Base-by-base conservation (phyloP, 2,888 invertebrate species). In the Watsonalla cultraria region DNA sequence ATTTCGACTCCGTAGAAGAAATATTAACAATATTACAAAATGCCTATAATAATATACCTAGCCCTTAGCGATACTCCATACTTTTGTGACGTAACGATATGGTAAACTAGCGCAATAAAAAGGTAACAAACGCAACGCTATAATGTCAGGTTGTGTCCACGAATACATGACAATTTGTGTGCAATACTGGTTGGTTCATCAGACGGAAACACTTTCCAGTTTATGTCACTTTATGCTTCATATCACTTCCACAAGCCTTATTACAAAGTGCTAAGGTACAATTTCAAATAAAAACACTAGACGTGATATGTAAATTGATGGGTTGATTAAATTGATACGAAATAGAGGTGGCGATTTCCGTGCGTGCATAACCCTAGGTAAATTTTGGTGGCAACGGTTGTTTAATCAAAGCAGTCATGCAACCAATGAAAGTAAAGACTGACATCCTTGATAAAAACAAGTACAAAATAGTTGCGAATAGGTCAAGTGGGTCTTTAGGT, bases 151-250 rank as follows among this genome's bases (percentile, higher is more conserved):
- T 55, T 62, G 65, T 63, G 15, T 49, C 37, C 49, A 64, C 58
- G 61, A 61, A 71, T 66, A 67, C 69, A 70, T 72, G 66, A 66
- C 76, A 76, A 81, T 80, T 80, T 76, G 70, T 72, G 70, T 73
- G 82, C 79, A 79, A 80, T 63, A 76, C 71, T 64, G 24, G 64
- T 80, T 80, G 68, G 78, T 74, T 72, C 77, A 78, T 75, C 76
- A 65, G 65, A 56, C 78, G 85, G 84, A 84, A 86, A 75, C 77
- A 75, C 82, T 84, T 86, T 86, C 85, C 82, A 84, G 71, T 84
- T 77, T 78, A 80, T 82, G 80, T 79, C 79, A 84, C 74, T 76
- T 69, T 78, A 71, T 72, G 78, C 73, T 71, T 72, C 66, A 71
- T 63, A 62, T 66, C 69, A 62, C 67, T 70, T 51, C 60, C 53